These are phyloP conservation scores for Aplysina aerophoba DNA, from an alignment of 37 sponge, comb jelly and placozoan species.

Conservation along the genomic window DNA sequence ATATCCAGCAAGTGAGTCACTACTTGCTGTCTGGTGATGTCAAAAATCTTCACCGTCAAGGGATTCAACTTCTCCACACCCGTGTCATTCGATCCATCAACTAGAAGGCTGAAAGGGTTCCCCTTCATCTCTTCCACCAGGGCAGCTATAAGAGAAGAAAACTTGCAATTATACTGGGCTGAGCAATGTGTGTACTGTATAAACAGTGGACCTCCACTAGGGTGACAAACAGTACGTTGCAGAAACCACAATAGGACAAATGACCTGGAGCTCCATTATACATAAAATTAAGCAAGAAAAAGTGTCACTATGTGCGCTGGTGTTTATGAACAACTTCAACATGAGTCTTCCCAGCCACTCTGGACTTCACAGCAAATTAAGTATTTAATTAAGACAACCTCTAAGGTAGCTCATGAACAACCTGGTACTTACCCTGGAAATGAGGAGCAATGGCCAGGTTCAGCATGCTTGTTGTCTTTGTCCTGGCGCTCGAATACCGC, in stretches of 20 bases:
- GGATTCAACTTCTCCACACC: conserved; percentile 59
- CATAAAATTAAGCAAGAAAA: too few relatives aligned
- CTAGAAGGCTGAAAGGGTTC: conserved; percentile 29
- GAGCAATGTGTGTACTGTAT: neutral
- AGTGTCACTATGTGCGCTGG: too few relatives aligned
- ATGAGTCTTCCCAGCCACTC: too few relatives aligned
- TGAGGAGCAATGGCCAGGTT: conserved; percentile 37
- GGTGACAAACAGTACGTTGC: neutral
- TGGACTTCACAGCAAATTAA: too few relatives aligned
- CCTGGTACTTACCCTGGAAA: conserved; percentile 11
- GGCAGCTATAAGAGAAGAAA: conserved; percentile 26
- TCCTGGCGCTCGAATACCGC: conserved; percentile 21
- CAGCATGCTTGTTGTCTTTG: conserved; percentile 33
- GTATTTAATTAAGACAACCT: too few relatives aligned
- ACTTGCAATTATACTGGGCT: neutral
- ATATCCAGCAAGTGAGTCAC: conserved; percentile 54
- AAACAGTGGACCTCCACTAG: neutral
- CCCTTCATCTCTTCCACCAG: conserved; percentile 50
- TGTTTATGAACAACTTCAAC: too few relatives aligned
- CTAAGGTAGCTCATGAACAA: neutral
- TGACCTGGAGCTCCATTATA: neutral
- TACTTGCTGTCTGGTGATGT: conserved; percentile 24
- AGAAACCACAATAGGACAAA: neutral
- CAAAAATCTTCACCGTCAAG: conserved; percentile 59
- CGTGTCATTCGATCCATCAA: conserved; percentile 70